Evolutionary conservation across 2,113 vertebrate genomes (phyloP).

Genomic region (Lepisosteus oculatus): DNA sequence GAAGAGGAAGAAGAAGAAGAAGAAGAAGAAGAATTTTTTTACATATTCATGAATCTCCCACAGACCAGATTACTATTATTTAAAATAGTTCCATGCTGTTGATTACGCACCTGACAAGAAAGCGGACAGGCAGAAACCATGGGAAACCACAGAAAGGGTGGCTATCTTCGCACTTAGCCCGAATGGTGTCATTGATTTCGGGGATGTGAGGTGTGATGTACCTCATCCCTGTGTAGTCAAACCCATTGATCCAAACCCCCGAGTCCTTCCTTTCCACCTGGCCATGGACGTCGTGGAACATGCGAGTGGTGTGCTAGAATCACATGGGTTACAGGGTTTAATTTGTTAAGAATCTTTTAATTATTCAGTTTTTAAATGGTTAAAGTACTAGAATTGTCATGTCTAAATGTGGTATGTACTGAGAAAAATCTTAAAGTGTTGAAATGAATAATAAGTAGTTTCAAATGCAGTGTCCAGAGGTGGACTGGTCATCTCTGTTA

Average conservation of each 20-base stretch:
- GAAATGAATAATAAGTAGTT: too few relatives aligned
- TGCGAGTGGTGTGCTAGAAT: constrained; percentile 77
- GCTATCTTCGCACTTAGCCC: constrained; percentile 70
- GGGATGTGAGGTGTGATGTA: constrained; percentile 82
- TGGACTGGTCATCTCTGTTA: constrained; percentile 36
- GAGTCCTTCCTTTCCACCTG: constrained; percentile 80
- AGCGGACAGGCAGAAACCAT: constrained; percentile 91
- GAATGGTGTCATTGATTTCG: constrained; percentile 85
- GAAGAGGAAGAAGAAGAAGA: too few relatives aligned
- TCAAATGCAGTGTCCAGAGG: too few relatives aligned
- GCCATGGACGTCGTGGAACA: constrained; percentile 80
- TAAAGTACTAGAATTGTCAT: too few relatives aligned
- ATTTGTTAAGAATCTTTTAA: too few relatives aligned
- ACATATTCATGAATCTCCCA: too few relatives aligned
- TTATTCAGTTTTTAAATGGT: too few relatives aligned
- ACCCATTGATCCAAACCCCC: constrained; percentile 93
- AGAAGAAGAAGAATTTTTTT: too few relatives aligned
- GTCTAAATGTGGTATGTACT: too few relatives aligned
- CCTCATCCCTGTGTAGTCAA: constrained; percentile 87
- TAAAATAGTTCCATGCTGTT: background rate
- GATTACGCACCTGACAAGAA: constrained; percentile 79
- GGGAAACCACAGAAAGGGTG: constrained; percentile 89
- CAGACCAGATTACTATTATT: background rate
- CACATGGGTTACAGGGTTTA: too few relatives aligned
- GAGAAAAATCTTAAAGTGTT: too few relatives aligned